These are phyloP conservation scores for Chiridota heheva DNA, from an alignment of 35 echinoderm and acorn worm genomes.

Conservation along the genomic window DNA sequence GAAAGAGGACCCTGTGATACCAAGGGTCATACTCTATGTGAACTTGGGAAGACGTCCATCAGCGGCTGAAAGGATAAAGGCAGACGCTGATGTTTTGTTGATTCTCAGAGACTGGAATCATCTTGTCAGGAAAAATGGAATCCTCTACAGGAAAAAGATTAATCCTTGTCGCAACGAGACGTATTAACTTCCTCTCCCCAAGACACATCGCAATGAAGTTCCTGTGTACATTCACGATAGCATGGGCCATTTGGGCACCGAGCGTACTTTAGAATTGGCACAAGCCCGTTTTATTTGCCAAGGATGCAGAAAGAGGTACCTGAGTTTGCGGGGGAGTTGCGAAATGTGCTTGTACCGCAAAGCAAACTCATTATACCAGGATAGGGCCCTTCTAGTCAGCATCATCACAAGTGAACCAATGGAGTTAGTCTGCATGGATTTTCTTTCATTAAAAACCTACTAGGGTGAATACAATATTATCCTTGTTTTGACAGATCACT, in stretches of 20 bases:
- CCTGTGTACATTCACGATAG: constrained; percentile 2
- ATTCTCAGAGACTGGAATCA: constrained; percentile 1
- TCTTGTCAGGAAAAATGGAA: neutral
- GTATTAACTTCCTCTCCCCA: constrained; percentile 12
- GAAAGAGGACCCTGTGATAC: neutral
- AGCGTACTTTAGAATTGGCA: constrained; percentile 38
- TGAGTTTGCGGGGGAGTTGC: constrained; percentile 24
- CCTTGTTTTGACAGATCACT: constrained; percentile 52
- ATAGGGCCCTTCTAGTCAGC: constrained; percentile 19
- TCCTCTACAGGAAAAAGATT: constrained; percentile 7
- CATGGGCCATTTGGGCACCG: constrained; percentile 27
- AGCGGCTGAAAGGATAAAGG: neutral
- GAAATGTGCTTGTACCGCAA: constrained; percentile 38
- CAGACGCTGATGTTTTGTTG: neutral
- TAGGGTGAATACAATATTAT: constrained; percentile 45
- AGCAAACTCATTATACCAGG: neutral
- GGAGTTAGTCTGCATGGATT: constrained; percentile 49
- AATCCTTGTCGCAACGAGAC: neutral
- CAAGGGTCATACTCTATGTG: neutral
- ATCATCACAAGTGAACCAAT: constrained; percentile 10
- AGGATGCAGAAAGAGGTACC: constrained; percentile 15
- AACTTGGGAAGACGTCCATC: neutral
- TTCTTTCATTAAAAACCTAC: constrained; percentile 34
- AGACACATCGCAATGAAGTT: neutral
- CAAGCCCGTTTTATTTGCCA: constrained; percentile 44